These are phyloP conservation scores for Amazona guildingii DNA, from an alignment of 2,113 vertebrate species.

Conservation along the genomic window DNA sequence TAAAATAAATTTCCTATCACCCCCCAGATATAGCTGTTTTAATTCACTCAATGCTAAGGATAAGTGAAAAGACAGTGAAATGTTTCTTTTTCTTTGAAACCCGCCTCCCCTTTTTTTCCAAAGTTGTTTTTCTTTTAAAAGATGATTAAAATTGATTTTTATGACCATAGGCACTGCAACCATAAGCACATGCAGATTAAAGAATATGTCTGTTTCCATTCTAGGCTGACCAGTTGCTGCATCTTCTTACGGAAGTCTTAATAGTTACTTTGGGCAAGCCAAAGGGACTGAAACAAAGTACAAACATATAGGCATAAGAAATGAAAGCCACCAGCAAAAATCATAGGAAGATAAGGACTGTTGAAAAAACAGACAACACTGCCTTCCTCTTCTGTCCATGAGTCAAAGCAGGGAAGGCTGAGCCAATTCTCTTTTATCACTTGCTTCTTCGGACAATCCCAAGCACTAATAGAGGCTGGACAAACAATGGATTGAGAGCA, in stretches of 20 bases:
- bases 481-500: not conserved
- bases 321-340: not conserved
- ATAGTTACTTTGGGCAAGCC: not conserved
- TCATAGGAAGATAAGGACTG: not conserved
- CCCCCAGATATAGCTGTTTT: rapidly evolving
- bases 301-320: not conserved
- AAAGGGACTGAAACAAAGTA: not conserved
- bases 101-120: rapidly evolving
- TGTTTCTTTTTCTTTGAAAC: not conserved
- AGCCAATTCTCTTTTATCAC: not conserved
- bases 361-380: rapidly evolving
- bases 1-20: not conserved
- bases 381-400: not conserved
- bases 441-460: not conserved
- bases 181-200: not conserved
- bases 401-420: not conserved
- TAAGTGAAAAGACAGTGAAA: not conserved
- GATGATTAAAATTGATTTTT: not conserved
- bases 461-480: not conserved
- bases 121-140: not conserved
- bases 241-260: not conserved
- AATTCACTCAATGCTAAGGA: not conserved
- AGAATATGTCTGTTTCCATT: not conserved
- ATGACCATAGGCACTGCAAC: not conserved
- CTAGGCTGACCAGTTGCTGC: not conserved